A percentile compares a stretch with the other conserved stretches of the same genome.
Conservation (phyloP, 2,797 vertebrate species). For the Eulemur albifrons region DNA sequence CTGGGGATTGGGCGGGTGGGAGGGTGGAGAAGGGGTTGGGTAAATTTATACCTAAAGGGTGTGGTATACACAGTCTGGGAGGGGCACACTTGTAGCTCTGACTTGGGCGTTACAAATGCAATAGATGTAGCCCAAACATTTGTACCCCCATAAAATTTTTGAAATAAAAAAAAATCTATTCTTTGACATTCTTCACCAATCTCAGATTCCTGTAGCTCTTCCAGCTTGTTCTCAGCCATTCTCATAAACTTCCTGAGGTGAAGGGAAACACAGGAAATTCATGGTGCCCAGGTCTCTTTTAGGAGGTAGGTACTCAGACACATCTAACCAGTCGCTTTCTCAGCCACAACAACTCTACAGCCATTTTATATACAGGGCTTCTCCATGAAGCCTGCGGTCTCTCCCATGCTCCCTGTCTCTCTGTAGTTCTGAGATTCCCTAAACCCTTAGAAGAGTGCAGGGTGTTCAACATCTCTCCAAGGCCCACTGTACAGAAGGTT, state of each 20-base stretch:
- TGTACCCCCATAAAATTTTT: no score
- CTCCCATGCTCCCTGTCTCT: rapidly evolving
- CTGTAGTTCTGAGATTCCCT: neutral
- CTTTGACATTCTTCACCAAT: neutral
- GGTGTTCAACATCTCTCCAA: neutral
- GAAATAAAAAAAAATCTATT: no score
- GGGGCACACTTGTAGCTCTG: no score
- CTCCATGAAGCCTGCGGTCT: neutral
- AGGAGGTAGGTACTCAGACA: no score
- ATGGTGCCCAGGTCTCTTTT: rapidly evolving
- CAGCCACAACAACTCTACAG: neutral
- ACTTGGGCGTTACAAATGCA: no score
- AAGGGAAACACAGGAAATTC: neutral
- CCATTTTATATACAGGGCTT: neutral
- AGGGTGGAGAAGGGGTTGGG: no score
- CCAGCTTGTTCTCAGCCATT: neutral
- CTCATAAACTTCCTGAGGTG: neutral
- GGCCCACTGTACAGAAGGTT: no score
- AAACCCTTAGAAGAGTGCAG: neutral
- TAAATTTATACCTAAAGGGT: no score
- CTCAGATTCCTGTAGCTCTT: neutral
- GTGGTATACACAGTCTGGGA: no score
- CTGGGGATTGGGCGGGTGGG: no score
- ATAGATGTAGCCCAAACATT: no score
- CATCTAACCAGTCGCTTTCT: neutral